Conservation (phyloP, 1,140 invertebrate genomes). For the Bombus sylvicola region DNA sequence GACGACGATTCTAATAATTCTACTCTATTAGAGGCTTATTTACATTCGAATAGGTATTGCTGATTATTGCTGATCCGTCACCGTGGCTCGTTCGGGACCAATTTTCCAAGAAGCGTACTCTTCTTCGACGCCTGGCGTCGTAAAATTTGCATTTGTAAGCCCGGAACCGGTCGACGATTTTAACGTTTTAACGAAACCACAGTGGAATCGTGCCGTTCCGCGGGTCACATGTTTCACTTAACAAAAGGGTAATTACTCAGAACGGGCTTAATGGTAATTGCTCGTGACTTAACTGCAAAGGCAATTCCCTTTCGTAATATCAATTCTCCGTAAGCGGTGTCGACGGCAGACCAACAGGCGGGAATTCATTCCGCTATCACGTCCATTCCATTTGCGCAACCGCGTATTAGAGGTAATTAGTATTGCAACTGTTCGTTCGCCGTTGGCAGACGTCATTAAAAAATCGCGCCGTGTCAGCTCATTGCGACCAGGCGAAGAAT, state of each 20-base stretch:
- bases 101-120: slow-evolving; percentile 11
- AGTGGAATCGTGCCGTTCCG: slow-evolving; percentile 41
- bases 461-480: slow-evolving; percentile 35
- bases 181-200: slow-evolving; percentile 19
- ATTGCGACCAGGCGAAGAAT: background rate
- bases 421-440: slow-evolving; percentile 46
- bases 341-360: slow-evolving; percentile 10
- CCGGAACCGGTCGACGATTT: slow-evolving; percentile 9
- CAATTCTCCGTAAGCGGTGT: slow-evolving; percentile 56
- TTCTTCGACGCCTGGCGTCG: background rate
- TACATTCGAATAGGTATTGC: background rate
- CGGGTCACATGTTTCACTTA: slow-evolving; percentile 42
- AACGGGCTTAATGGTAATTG: slow-evolving; percentile 50
- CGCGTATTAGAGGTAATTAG: slow-evolving; percentile 61
- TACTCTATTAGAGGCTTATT: background rate
- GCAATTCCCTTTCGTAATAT: slow-evolving; percentile 59
- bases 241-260: slow-evolving; percentile 54
- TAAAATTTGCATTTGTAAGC: slow-evolving; percentile 28
- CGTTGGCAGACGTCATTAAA: slow-evolving; percentile 41
- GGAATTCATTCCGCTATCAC: slow-evolving; percentile 40
- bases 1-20: background rate
- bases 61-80: background rate
- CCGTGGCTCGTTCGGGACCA: background rate
- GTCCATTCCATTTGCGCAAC: slow-evolving; percentile 46
- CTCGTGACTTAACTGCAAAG: slow-evolving; percentile 54